These are phyloP conservation scores for Drosophila melanogaster DNA, from an alignment of 1,140 invertebrate species.

Conservation along the genomic window Release_6_plus_ISO1_MT NT_033777.3:31568501-31569000, in stretches of 20 bases:
- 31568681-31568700: slow-evolving; percentile 81
- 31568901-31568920: slow-evolving; percentile 55
- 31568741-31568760: neutral
- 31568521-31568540: slow-evolving; percentile 81
- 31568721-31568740: slow-evolving; percentile 65
- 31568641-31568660: slow-evolving; percentile 75
- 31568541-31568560: slow-evolving; percentile 56
- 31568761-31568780: neutral
- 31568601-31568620: slow-evolving; percentile 56
- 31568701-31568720: slow-evolving; percentile 74
- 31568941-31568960: slow-evolving; percentile 63
- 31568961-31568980: slow-evolving; percentile 39
- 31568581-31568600: slow-evolving; percentile 39
- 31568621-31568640: slow-evolving; percentile 82
- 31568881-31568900: slow-evolving; percentile 26
- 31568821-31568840: slow-evolving; percentile 26
- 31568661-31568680: slow-evolving; percentile 54
- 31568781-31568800: slow-evolving; percentile 65
- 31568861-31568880: slow-evolving; percentile 66
- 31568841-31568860: slow-evolving; percentile 44
- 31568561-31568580: slow-evolving; percentile 16
- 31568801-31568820: slow-evolving; percentile 77
- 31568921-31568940: slow-evolving; percentile 70
- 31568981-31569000: slow-evolving; percentile 49
- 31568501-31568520: slow-evolving; percentile 78